These are phyloP conservation scores for Paracyclopina nana DNA, from an alignment of 1,140 invertebrate genomes.

Conservation along the genomic window DNA sequence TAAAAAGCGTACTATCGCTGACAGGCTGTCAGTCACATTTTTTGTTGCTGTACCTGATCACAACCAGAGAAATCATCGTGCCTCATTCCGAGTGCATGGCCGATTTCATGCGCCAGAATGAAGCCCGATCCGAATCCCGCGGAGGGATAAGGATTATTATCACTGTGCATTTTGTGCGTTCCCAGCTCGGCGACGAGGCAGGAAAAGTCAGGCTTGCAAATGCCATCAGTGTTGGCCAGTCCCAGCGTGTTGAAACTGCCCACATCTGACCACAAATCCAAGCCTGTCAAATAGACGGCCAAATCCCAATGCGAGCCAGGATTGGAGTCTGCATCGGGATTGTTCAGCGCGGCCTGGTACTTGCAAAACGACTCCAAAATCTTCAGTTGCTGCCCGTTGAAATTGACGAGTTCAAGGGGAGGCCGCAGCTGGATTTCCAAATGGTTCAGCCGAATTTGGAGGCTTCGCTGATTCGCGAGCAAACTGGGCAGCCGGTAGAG, in stretches of 20 bases:
- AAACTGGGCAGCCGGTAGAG: no score
- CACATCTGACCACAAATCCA: slow-evolving; percentile 6
- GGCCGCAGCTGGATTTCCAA: no score
- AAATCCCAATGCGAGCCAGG: slow-evolving; percentile 14
- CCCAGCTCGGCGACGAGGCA: slow-evolving; percentile 67
- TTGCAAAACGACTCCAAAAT: slow-evolving; percentile 10
- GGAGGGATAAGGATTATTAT: slow-evolving; percentile 52
- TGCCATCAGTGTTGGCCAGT: slow-evolving; percentile 38
- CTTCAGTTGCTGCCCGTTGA: no score
- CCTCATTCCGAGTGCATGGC: slow-evolving; percentile 65
- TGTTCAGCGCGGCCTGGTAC: neutral
- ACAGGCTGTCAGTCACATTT: no score
- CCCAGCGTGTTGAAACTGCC: neutral
- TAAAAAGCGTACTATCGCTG: no score
- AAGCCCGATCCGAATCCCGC: slow-evolving; percentile 61
- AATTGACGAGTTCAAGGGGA: no score
- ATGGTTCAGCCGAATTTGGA: no score
- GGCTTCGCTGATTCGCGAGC: no score
- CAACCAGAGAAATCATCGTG: slow-evolving; percentile 51
- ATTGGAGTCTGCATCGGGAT: neutral
- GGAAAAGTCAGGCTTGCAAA: slow-evolving; percentile 49
- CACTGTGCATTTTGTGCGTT: slow-evolving; percentile 39
- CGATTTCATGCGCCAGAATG: slow-evolving; percentile 69
- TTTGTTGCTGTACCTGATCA: no score
- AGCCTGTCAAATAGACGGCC: slow-evolving; percentile 4